Base-by-base conservation (phyloP, 2,888 invertebrate genomes). In the Trachelus tabidus region DNA sequence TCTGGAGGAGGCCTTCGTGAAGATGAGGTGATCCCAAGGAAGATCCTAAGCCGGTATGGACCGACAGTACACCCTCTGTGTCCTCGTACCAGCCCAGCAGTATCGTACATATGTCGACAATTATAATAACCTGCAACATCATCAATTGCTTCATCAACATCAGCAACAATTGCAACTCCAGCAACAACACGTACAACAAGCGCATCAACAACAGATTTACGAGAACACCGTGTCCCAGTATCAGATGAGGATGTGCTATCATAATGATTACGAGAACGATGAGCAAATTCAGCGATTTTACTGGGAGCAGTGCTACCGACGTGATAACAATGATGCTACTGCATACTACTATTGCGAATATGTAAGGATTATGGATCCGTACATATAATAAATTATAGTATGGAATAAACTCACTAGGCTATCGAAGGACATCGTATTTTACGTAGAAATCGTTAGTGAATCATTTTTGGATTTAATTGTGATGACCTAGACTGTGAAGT, bases 291-390 rank as follows among this genome's bases (percentile, higher is more conserved):
- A 91, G 82, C 83, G 90, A 73, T 91, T 91, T 75, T 91, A 91
- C 79, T 91, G 91, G 91, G 91, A 91, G 77, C 91, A 91, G 85
- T 91, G 91, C 82, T 91, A 91, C 80, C 85, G 89, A 40, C 87
- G 89, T 34, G 88, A 91, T 79, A 90, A 91, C 83, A 87, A 85
- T 76, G 90, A 91, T 81, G 90, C 91, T 69, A 91, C 90, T n/a
- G 91, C 91, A 0, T 91, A 90, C 83, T 91, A 91, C 85, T 91
- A 91, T 79, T 91, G 91, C 84, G 91, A 91, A 91, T 91, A 90
- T 79, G 91, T 91, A 91, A 91, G 91, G 78, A 77, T 77, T 73
- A 35, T 69, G 31, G 76, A 79, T 35, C 74, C 75, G 76, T 79
- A 80, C 79, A 75, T 76, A 71, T 37, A 75, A 76, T 77, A 78